Conservation (phyloP, 2,797 vertebrate species). For the Valencia hispanica region DNA sequence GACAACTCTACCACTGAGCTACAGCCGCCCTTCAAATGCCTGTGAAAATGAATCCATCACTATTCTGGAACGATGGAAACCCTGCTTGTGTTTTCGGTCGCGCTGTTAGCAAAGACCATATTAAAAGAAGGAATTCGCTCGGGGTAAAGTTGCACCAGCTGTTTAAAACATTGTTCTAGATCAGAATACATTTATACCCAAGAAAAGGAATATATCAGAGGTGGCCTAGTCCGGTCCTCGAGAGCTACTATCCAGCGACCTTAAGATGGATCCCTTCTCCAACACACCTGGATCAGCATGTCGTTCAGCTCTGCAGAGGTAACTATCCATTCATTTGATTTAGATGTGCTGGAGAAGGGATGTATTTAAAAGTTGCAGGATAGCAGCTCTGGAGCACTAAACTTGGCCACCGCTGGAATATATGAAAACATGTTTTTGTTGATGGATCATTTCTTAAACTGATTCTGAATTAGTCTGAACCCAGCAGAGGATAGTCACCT, state of each 20-base stretch:
- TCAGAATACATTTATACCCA: constrained; percentile 33
- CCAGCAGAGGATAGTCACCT: not conserved
- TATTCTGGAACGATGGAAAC: constrained; percentile 56
- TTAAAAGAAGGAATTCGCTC: constrained; percentile 47
- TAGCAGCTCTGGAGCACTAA: not conserved
- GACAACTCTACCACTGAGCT: no score
- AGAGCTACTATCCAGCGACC: no score
- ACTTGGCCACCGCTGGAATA: not conserved
- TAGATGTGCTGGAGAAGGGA: not conserved
- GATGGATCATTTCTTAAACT: constrained; percentile 7
- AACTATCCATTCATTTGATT: no score
- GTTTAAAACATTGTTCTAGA: constrained; percentile 17
- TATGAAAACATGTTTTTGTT: not conserved
- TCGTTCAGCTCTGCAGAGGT: no score
- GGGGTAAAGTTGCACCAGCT: constrained; percentile 34
- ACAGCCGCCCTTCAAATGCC: constrained; percentile 63
- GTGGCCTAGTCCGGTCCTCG: no score
- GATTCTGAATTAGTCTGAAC: not conserved
- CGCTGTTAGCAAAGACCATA: constrained; percentile 49
- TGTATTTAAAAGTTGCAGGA: not conserved
- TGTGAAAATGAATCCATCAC: constrained; percentile 71
- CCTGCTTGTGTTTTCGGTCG: constrained; percentile 41
- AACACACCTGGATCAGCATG: no score
- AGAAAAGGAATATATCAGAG: not conserved
- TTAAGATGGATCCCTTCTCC: no score